Conservation (phyloP, 2,113 vertebrate species). For the human region DNA sequence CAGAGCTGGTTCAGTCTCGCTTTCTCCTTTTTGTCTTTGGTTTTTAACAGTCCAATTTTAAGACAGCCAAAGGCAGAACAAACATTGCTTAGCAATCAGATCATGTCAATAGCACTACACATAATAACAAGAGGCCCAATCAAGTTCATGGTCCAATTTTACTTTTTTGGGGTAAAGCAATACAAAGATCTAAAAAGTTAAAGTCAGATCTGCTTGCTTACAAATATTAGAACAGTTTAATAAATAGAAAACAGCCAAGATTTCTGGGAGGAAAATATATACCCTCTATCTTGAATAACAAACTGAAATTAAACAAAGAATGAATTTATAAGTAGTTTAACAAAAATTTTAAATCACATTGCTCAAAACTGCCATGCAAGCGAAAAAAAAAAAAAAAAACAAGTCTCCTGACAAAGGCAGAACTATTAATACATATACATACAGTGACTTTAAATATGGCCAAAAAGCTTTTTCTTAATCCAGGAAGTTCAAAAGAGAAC, state of each 20-base stretch:
- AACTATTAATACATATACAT: constrained; percentile 69
- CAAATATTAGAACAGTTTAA: constrained; percentile 14
- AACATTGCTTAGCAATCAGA: constrained; percentile 11
- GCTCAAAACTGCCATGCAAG: constrained; percentile 63
- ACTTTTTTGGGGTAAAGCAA: constrained; percentile 37
- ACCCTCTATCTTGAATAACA: constrained; percentile 50
- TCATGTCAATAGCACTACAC: neutral
- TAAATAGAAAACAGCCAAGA: neutral
- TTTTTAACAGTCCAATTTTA: constrained; percentile 37
- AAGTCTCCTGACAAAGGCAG: constrained; percentile 66
- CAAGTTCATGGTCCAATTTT: constrained; percentile 14
- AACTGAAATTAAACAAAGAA: constrained; percentile 44
- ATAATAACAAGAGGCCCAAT: constrained; percentile 19
- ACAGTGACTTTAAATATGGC: constrained; percentile 3
- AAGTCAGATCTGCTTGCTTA: constrained; percentile 23
- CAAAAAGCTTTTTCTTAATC: neutral
- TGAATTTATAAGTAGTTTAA: constrained; percentile 68
- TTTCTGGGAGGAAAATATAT: constrained; percentile 50
- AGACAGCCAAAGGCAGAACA: constrained; percentile 1
- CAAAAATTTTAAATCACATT: constrained; percentile 56
- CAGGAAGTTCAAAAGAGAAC: constrained; percentile 43
- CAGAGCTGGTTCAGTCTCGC: constrained; percentile 24
- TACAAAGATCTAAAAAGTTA: constrained; percentile 2
- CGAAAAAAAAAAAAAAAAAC: constrained; percentile 63
- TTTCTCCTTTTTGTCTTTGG: constrained; percentile 16